Base-by-base conservation (phyloP, 2,888 invertebrate genomes). In the Metacarcinus magister region DNA sequence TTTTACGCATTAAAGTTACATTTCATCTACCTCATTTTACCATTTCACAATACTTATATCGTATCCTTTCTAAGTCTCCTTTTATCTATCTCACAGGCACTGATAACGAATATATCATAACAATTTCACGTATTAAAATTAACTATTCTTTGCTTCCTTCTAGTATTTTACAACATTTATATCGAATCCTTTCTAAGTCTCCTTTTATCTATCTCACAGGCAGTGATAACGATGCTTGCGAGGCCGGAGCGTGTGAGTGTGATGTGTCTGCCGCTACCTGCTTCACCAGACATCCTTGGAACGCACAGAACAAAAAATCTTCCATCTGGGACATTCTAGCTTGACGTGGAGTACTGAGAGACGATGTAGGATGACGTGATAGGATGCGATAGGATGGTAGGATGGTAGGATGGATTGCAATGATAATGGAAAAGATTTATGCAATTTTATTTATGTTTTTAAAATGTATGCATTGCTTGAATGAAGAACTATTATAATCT, bases 271-370 rank as follows among this genome's bases (percentile, higher is more conserved):
- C 92, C 32, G 92, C 92, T 19, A 60, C 48, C 39, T 92, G 92
- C 60, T 92, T 92, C 92, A 3, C 60, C 39, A 44, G 54, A 10
- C 92, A 92, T 32, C 60, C 92, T 3, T 92, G 54, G 92, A 92
- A 60, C 92, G 19, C 92, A 0, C 16, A 92, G 32, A 60, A 92
- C 60, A 92, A 92, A 19, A 48, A 92, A 32, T 13, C 39, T 19
- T 92, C 92, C 28, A 92, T 92, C 48, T 92, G 92, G 92, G 92
- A 92, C 39, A 32, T 92, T 2, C 54, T 92, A 60, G 92, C 92
- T 19, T 92, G 60, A 92, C 16, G 75, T 0, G 13, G 10, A n/a
- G 1, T n/a, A n/a, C 28, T 5, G 10, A 10, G 19, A 75, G 48
- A 44, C 10, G 23, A 19, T 0, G 60, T 23, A 23, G 60, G 23